Conservation (phyloP, 2,797 vertebrate species). For the Apodemus agrarius region DNA sequence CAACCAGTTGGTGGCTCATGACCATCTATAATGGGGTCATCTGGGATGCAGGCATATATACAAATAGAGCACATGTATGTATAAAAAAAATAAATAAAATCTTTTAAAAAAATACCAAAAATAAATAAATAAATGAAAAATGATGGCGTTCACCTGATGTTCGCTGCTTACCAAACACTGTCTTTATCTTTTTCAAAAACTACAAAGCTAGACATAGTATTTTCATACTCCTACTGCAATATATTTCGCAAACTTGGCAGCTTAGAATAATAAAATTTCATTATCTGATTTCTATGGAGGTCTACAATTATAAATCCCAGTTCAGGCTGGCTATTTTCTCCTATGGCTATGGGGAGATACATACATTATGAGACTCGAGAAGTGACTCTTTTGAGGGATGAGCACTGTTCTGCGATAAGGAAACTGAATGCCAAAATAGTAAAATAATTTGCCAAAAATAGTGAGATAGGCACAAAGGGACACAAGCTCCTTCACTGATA, state of each 20-base stretch:
- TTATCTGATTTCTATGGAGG: not conserved
- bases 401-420: not conserved
- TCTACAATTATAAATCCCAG: not conserved
- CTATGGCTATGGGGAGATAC: not conserved
- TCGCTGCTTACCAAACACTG: not conserved
- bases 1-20: not conserved
- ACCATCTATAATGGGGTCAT: not conserved
- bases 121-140: not conserved
- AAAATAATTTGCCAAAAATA: conserved; percentile 6
- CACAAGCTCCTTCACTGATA: not conserved
- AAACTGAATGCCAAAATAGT: not conserved
- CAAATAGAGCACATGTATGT: not conserved
- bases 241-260: not conserved
- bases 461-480: not conserved
- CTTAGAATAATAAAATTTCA: not conserved
- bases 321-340: not conserved
- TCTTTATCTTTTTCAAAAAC: not conserved
- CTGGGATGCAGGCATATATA: not conserved
- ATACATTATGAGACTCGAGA: not conserved
- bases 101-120: not conserved
- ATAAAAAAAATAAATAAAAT: not conserved
- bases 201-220: not conserved
- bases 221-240: not conserved
- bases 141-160: not conserved
- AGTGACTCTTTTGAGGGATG: not conserved